Percentiles rank a stretch among this genome's conserved stretches.
phyloP scores from a whole-genome alignment of 2,888 invertebrate species.

The Microctonus aethiopoides region DNA sequence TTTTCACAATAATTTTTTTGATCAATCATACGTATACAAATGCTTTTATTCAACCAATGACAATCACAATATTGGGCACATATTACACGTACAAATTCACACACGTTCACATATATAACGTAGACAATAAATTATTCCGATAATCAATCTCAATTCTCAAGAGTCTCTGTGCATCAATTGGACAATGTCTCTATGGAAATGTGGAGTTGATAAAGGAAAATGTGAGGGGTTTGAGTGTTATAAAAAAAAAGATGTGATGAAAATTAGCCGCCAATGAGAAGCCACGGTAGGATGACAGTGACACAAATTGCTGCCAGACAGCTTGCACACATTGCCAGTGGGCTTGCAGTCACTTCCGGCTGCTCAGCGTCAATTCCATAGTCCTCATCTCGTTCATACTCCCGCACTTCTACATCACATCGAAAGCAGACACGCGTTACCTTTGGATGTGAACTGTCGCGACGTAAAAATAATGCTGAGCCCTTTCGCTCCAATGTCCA shows the following conservation, averaged over 20 bases:
- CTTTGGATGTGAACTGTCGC: slow-evolving; percentile 60
- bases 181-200: neutral
- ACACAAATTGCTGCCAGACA: slow-evolving; percentile 69
- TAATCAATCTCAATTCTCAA: neutral
- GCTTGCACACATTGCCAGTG: slow-evolving; percentile 69
- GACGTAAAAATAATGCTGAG: slow-evolving; percentile 57
- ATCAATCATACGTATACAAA: neutral
- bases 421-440: slow-evolving; percentile 69
- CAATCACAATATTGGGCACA: no score
- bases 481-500: slow-evolving; percentile 64
- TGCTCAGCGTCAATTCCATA: slow-evolving; percentile 65
- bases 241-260: neutral
- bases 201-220: neutral
- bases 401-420: slow-evolving; percentile 70
- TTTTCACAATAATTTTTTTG: neutral
- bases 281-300: slow-evolving; percentile 70
- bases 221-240: neutral
- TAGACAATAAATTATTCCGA: neutral
- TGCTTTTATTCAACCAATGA: neutral
- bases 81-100: no score
- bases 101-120: neutral
- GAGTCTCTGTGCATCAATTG: neutral
- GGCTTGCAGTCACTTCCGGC: slow-evolving; percentile 54
- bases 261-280: slow-evolving; percentile 65
- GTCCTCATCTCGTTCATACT: slow-evolving; percentile 69